A percentile compares a stretch with the other conserved stretches of the same genome.
Evolutionary conservation across 37 sponge, comb jelly and placozoan genomes (phyloP).

Genomic region (Tethya wilhelma): DNA sequence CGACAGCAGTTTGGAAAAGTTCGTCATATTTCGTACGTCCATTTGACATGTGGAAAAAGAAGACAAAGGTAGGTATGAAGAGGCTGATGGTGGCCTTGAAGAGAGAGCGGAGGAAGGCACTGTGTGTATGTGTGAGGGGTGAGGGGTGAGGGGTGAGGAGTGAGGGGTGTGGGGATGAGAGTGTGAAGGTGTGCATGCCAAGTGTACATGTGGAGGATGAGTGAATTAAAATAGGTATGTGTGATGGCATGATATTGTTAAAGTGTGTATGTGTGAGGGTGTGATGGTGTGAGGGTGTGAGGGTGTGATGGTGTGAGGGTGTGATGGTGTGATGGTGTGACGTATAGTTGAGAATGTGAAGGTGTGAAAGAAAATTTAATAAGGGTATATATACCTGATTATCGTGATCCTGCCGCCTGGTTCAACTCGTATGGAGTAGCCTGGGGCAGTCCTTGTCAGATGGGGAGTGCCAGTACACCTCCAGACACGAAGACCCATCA

Average conservation of each 20-base stretch:
- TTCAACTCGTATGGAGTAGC: slow-evolving; percentile 34
- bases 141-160: too few species aligned
- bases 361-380: too few species aligned
- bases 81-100: slow-evolving; percentile 49
- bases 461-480: slow-evolving; percentile 14
- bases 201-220: too few species aligned
- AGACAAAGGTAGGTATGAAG: slow-evolving; percentile 56
- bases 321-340: too few species aligned
- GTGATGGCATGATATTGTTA: too few species aligned
- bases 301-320: too few species aligned
- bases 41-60: slow-evolving; percentile 46
- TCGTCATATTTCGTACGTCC: slow-evolving; percentile 56
- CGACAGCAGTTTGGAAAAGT: slow-evolving; percentile 47
- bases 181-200: too few species aligned
- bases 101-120: slow-evolving; percentile 34
- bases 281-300: too few species aligned
- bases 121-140: too few species aligned
- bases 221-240: not conserved
- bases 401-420: slow-evolving; percentile 50
- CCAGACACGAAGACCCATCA: slow-evolving; percentile 48
- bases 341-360: not conserved
- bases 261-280: not conserved
- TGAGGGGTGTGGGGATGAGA: too few species aligned
- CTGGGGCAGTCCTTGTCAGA: slow-evolving; percentile 50
- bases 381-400: not conserved